Percentiles rank a stretch among this genome's conserved stretches.
Conservation (phyloP, 2,888 invertebrate species). For the Smittia aterrima region DNA sequence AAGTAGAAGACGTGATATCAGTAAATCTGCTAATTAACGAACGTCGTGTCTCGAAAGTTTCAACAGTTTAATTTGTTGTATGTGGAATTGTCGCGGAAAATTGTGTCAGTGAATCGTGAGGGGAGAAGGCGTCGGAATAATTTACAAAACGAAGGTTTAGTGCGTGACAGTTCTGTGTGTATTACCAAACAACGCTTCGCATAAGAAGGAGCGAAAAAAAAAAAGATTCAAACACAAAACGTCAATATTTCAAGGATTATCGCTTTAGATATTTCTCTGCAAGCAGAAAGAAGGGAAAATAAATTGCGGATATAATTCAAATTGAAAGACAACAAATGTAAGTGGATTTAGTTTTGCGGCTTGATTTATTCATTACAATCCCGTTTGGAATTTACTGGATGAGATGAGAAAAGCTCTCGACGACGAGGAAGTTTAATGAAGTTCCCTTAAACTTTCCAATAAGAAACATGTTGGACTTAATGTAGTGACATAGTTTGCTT, state of each 20-base stretch:
- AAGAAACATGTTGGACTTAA: constrained; percentile 1
- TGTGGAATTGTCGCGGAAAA: not conserved
- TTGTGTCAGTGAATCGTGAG: constrained; percentile 5
- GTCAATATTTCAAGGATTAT: constrained; percentile 20
- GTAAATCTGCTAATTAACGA: not conserved
- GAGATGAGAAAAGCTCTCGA: not conserved
- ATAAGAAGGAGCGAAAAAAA: not conserved
- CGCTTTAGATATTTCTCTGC: not conserved
- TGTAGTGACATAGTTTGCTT: not conserved
- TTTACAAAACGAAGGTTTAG: constrained; percentile 34
- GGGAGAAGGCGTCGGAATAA: constrained; percentile 17
- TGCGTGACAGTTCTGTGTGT: constrained; percentile 33
- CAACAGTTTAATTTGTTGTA: constrained; percentile 12
- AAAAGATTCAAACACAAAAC: not conserved
- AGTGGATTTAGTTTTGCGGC: constrained; percentile 5
- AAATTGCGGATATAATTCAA: constrained; percentile 28
- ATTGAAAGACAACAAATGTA: constrained; percentile 25
- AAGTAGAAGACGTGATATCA: not conserved
- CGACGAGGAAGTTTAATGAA: constrained; percentile 1
- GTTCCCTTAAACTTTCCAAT: not conserved
- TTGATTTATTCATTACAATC: constrained; percentile 25
- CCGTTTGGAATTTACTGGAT: not conserved
- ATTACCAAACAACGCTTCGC: not conserved
- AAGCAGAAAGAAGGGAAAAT: not conserved
- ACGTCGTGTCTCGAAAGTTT: not conserved